phyloP scores from a whole-genome alignment of 2,888 invertebrate species.

The Tyria jacobaeae region DNA sequence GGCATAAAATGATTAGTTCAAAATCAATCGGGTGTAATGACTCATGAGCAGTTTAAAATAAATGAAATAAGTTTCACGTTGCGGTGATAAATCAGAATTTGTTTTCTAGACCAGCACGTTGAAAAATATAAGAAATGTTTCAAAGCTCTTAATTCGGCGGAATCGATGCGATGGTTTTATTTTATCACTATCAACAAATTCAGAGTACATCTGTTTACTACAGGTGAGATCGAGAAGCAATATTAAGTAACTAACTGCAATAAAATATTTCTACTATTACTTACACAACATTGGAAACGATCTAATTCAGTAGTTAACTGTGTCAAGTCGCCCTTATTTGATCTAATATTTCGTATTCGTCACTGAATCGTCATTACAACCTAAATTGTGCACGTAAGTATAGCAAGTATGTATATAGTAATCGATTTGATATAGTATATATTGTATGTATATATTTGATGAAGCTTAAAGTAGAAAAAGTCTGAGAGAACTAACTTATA shows the following conservation, averaged over 20 bases:
- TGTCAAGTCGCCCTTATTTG: slow-evolving; percentile 3
- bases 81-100: background rate
- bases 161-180: too few relatives aligned
- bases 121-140: too few relatives aligned
- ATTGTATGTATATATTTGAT: background rate
- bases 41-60: background rate
- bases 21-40: background rate
- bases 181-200: too few relatives aligned
- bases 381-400: slow-evolving; percentile 9
- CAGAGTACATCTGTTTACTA: too few relatives aligned
- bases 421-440: slow-evolving; percentile 5
- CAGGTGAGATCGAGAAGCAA: too few relatives aligned
- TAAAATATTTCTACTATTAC: too few relatives aligned
- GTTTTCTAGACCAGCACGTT: too few relatives aligned
- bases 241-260: too few relatives aligned
- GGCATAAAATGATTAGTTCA: background rate
- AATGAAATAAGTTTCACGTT: background rate
- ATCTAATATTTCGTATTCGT: slow-evolving; percentile 26
- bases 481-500: background rate
- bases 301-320: background rate
- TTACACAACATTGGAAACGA: too few relatives aligned
- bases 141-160: too few relatives aligned
- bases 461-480: background rate
- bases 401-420: slow-evolving; percentile 3
- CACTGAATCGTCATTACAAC: slow-evolving; percentile 45